Base-by-base conservation (phyloP, 2,113 vertebrate species). In the Cynocephalus volans region DNA sequence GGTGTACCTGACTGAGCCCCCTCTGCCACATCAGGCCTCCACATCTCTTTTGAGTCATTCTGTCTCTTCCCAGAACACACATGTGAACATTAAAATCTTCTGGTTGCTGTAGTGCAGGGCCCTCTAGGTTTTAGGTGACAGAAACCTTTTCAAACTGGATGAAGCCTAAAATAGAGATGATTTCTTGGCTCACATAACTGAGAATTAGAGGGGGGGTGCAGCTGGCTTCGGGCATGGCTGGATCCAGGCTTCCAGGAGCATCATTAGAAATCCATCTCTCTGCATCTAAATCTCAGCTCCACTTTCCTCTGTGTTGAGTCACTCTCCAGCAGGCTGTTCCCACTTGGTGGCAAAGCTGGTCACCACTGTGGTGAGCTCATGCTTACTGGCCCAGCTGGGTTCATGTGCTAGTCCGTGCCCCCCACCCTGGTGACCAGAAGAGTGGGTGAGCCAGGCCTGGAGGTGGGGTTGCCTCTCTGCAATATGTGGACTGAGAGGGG, bases 201-300 rank as follows among this genome's bases (percentile, higher is more conserved):
- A 76, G n/a, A 36, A 50, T 8, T 31, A 23, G 45, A 45, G 23
- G 19, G 56, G 19, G 56, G 62, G 7, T 70, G 18, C 33, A 8
- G 26, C 67, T 54, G 10, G 65, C 75, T 60, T 45, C 67, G 52
- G 88, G 41, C 41, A 21, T 19, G 15, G 67, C 64, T 12, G 18
- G 19, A 33, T 75, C 45, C 56, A n/a, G 64, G 50, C 13, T 73
- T 70, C 50, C 3, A 14, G 7, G 7, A 6, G 41, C 12, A 3
- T 50, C 5, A 0, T 1, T 12, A 26, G 52, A 50, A n/a, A 23
- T 36, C 23, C 8, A 0, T 9, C n/a, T 15, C 15, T 76, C 21
- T 79, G 48, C 56, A 23, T 21, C 6, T 5, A 11, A 3, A 13
- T 0, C 65, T 28, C 15, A 41, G 41, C 41, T 41, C 41, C 41